phyloP scores from a whole-genome alignment of 2,797 vertebrate genomes.

The Melanotaenia nigrans region DNA sequence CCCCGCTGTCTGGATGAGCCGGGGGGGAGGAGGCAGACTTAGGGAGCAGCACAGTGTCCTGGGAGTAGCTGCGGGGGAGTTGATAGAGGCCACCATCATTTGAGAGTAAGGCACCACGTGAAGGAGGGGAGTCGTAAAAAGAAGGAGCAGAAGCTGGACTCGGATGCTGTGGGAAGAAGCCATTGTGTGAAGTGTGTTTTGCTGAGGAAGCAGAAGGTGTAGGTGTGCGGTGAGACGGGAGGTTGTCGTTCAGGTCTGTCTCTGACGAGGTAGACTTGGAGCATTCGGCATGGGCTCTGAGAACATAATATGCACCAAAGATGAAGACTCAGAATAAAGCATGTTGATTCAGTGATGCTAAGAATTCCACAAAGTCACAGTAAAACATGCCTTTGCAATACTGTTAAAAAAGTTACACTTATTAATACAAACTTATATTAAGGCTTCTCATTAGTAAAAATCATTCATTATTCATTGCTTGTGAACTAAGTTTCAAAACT shows the following conservation, averaged over 20 bases:
- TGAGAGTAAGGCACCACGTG: slow-evolving; percentile 84
- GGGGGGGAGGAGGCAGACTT: slow-evolving; percentile 85
- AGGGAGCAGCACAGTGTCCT: slow-evolving; percentile 91
- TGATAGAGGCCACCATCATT: slow-evolving; percentile 89
- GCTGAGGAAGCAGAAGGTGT: slow-evolving; percentile 84
- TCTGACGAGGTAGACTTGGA: slow-evolving; percentile 93
- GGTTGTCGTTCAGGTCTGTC: slow-evolving; percentile 98
- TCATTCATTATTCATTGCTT: not conserved
- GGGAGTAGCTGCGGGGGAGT: slow-evolving; percentile 96
- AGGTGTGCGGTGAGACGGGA: slow-evolving; percentile 90
- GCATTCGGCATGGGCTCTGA: slow-evolving; percentile 88
- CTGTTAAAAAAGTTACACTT: slow-evolving; percentile 20
- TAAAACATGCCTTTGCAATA: slow-evolving; percentile 18
- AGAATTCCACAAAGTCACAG: slow-evolving; percentile 13
- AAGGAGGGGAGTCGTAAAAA: slow-evolving; percentile 92
- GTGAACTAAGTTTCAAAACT: slow-evolving; percentile 5
- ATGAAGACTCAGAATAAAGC: slow-evolving; percentile 23
- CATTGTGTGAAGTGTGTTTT: slow-evolving; percentile 90
- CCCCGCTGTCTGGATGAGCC: slow-evolving; percentile 82
- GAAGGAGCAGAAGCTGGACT: slow-evolving; percentile 79
- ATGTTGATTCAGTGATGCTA: not conserved
- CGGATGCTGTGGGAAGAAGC: slow-evolving; percentile 86
- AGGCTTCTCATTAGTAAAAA: slow-evolving; percentile 13
- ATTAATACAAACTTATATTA: slow-evolving; percentile 8
- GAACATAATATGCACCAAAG: slow-evolving; percentile 29